These are phyloP conservation scores for Heliconius sara DNA, from an alignment of 2,888 invertebrate genomes.

Conservation along the genomic window DNA sequence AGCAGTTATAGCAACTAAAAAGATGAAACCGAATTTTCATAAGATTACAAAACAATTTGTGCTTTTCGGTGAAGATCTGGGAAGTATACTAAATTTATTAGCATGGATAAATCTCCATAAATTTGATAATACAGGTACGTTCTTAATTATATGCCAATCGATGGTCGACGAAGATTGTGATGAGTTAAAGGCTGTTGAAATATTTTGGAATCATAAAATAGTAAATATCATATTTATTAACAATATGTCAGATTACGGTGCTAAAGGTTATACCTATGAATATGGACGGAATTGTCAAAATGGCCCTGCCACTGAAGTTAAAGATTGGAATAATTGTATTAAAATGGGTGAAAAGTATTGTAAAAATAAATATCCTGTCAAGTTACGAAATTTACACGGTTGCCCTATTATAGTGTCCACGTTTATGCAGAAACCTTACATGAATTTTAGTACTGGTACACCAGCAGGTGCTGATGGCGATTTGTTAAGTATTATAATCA, in stretches of 20 bases:
- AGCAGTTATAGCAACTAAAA: slow-evolving; percentile 57
- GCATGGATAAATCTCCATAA: slow-evolving; percentile 56
- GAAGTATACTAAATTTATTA: slow-evolving; percentile 56
- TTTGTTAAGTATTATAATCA: slow-evolving; percentile 60
- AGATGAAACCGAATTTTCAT: slow-evolving; percentile 52
- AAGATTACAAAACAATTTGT: slow-evolving; percentile 60
- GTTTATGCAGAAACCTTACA: slow-evolving; percentile 66
- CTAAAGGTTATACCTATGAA: slow-evolving; percentile 62
- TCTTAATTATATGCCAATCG: slow-evolving; percentile 67
- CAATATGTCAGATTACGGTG: slow-evolving; percentile 43
- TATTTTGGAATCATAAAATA: slow-evolving; percentile 66
- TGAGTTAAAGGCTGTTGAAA: slow-evolving; percentile 57
- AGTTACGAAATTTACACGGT: slow-evolving; percentile 61
- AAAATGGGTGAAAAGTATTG: slow-evolving; percentile 43
- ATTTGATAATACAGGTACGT: slow-evolving; percentile 68
- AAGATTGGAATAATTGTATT: slow-evolving; percentile 49
- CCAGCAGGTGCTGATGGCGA: slow-evolving; percentile 69
- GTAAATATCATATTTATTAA: slow-evolving; percentile 66
- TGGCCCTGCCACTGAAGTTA: slow-evolving; percentile 57
- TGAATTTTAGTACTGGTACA: slow-evolving; percentile 59
- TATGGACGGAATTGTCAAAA: slow-evolving; percentile 59
- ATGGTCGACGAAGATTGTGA: slow-evolving; percentile 57
- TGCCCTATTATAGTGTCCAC: slow-evolving; percentile 69
- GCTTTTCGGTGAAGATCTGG: slow-evolving; percentile 59
- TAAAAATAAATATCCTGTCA: slow-evolving; percentile 58